These are phyloP conservation scores for Arrhamphus sclerolepis DNA, from an alignment of 2,797 vertebrate species.

Conservation along the genomic window DNA sequence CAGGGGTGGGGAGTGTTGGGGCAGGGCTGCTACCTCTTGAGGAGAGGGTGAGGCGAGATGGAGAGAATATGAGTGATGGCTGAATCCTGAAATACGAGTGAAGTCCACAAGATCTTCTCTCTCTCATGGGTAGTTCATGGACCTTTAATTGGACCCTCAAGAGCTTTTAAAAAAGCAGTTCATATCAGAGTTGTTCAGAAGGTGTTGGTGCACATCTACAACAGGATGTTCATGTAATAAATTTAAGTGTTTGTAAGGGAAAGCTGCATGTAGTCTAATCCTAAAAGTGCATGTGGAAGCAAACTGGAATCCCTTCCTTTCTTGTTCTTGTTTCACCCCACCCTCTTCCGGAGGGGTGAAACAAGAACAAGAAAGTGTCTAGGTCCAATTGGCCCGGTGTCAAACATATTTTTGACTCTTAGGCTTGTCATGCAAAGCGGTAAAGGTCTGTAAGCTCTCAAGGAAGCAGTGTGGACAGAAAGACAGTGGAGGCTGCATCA, in stretches of 20 bases:
- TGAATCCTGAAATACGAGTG: neutral
- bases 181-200: neutral
- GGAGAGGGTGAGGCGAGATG: slow-evolving; percentile 44
- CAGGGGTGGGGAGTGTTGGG: slow-evolving; percentile 31
- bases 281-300: neutral
- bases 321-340: neutral
- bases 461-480: no score
- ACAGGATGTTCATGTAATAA: neutral
- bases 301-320: neutral
- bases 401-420: no score
- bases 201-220: slow-evolving; percentile 14
- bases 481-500: no score
- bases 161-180: neutral
- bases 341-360: no score
- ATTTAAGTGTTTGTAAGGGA: neutral
- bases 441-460: no score
- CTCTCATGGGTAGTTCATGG: neutral
- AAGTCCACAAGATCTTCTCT: neutral
- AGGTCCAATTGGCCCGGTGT: neutral
- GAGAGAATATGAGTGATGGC: slow-evolving; percentile 20
- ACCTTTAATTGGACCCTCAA: neutral
- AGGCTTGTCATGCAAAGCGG: no score
- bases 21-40: slow-evolving; percentile 49
- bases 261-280: neutral
- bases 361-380: neutral